phyloP scores from a whole-genome alignment of 1,140 invertebrate genomes.

The Bombus haemorrhoidalis region DNA sequence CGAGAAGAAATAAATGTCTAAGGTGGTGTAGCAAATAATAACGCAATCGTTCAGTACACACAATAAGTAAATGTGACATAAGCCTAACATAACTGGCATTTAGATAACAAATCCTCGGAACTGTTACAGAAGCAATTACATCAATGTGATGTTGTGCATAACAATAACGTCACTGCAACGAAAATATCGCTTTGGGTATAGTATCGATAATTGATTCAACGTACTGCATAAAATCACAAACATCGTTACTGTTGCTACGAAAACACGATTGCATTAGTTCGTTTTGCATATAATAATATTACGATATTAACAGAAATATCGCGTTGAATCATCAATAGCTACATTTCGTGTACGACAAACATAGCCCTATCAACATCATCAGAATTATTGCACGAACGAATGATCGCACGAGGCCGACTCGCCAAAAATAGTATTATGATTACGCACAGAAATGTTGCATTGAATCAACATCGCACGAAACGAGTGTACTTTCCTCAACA shows the following conservation, averaged over 20 bases:
- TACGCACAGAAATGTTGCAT: neutral
- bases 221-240: neutral
- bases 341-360: neutral
- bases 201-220: neutral
- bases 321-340: neutral
- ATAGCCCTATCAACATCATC: neutral
- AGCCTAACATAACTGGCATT: neutral
- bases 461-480: neutral
- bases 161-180: neutral
- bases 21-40: too few species aligned
- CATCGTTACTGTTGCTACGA: neutral
- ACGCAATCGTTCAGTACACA: too few species aligned
- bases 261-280: neutral
- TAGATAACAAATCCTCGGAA: neutral
- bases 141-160: neutral
- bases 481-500: neutral
- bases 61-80: too few species aligned
- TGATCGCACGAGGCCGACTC: neutral
- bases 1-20: too few species aligned
- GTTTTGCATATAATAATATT: neutral
- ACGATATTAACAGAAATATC: neutral
- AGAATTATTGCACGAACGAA: neutral
- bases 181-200: neutral
- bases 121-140: neutral
- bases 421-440: neutral